Evolutionary conservation across 2,113 vertebrate species (phyloP).

Genomic region (Hippocampus comes): DNA sequence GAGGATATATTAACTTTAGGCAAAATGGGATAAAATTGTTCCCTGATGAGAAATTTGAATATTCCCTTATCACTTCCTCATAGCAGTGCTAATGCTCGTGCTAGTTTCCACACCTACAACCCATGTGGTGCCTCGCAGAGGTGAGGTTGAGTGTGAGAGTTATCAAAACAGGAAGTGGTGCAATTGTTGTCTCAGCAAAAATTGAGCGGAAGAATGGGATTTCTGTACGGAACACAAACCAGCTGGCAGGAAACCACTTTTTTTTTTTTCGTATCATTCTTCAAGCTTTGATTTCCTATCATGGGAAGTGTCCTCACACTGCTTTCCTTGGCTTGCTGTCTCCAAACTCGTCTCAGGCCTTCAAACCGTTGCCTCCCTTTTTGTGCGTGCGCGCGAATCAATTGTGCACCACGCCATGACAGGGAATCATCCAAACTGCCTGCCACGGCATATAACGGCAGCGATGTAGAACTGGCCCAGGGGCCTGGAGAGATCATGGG

Average conservation of each 20-base stretch:
- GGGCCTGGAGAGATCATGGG: constrained; percentile 21
- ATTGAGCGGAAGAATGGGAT: constrained; percentile 73
- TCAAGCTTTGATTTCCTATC: constrained; percentile 74
- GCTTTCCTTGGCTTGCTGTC: constrained; percentile 40
- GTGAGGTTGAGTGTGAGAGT: constrained; percentile 52
- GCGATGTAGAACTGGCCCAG: constrained; percentile 29
- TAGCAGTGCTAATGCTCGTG: constrained; percentile 2
- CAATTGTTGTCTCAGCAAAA: constrained; percentile 75
- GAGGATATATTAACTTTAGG: neutral
- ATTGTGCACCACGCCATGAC: constrained; percentile 13
- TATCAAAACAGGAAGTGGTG: constrained; percentile 69
- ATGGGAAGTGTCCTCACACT: constrained; percentile 57
- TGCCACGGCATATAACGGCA: constrained; percentile 26
- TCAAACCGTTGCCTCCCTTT: constrained; percentile 21
- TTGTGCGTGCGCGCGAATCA: constrained; percentile 21
- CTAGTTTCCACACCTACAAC: constrained; percentile 19
- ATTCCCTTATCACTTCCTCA: neutral
- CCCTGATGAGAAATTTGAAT: neutral
- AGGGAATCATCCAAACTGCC: constrained; percentile 31
- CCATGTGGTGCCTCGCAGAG: constrained; percentile 22
- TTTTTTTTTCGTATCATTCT: constrained; percentile 59
- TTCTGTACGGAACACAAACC: constrained; percentile 71
- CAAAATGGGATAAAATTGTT: neutral
- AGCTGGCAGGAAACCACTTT: constrained; percentile 79
- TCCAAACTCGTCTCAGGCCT: constrained; percentile 36